phyloP scores from a whole-genome alignment of 2,113 vertebrate species.

The Dendropsophus ebraccatus region DNA sequence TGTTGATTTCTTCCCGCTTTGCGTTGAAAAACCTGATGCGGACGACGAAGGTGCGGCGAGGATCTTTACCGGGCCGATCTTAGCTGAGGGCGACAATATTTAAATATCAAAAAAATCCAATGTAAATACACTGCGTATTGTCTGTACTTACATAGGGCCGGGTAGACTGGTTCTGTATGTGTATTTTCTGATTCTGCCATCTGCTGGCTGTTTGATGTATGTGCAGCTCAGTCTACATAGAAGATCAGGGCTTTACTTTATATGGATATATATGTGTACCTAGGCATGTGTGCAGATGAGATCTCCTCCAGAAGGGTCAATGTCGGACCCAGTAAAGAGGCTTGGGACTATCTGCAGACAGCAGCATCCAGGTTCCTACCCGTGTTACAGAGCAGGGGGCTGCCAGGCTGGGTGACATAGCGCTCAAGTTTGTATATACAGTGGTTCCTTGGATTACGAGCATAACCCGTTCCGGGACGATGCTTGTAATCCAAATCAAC shows the following conservation, averaged over 20 bases:
- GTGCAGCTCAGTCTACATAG: neutral
- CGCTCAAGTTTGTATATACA: too few relatives aligned
- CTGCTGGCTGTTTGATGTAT: slow-evolving; percentile 72
- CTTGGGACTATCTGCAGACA: too few relatives aligned
- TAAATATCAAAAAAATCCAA: slow-evolving; percentile 2
- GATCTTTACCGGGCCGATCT: slow-evolving; percentile 16
- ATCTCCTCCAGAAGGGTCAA: too few relatives aligned
- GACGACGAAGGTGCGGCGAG: neutral
- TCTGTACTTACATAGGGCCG: neutral
- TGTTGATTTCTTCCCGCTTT: neutral
- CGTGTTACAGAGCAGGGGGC: too few relatives aligned
- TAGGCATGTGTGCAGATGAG: too few relatives aligned
- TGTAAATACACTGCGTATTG: neutral
- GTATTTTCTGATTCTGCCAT: slow-evolving; percentile 73
- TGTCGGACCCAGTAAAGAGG: too few relatives aligned
- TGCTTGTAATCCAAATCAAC: too few relatives aligned
- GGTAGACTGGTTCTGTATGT: neutral
- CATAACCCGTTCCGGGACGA: too few relatives aligned
- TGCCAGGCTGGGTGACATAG: too few relatives aligned
- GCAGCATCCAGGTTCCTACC: too few relatives aligned
- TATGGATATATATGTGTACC: neutral
- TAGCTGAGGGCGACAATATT: neutral
- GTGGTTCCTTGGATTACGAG: too few relatives aligned
- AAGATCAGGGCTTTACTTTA: neutral
- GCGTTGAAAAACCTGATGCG: slow-evolving; percentile 15